phyloP scores from a whole-genome alignment of 2,888 invertebrate genomes.

The Meandrusa payeni region DNA sequence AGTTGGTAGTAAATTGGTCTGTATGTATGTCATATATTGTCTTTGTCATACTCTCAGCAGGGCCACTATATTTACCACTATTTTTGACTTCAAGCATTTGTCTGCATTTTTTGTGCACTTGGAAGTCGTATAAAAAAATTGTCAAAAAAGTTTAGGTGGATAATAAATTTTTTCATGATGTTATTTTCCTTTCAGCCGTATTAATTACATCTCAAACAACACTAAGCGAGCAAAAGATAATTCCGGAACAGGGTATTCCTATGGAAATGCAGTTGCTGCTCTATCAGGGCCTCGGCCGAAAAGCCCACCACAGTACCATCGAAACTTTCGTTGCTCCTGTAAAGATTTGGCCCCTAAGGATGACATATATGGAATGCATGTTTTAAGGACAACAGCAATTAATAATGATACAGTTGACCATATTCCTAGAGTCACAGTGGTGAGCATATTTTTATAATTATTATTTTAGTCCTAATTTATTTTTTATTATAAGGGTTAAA shows the following conservation, averaged over 20 bases:
- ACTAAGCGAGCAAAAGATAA: conserved; percentile 70
- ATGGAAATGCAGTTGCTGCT: conserved; percentile 60
- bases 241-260: conserved; percentile 65
- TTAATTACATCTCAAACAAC: conserved; percentile 48
- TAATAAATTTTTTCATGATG: background rate
- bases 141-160: too few species aligned
- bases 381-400: conserved; percentile 65
- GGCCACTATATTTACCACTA: too few species aligned
- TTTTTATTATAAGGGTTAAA: too few species aligned
- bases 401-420: conserved; percentile 52
- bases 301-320: conserved; percentile 37
- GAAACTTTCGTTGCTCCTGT: conserved; percentile 42
- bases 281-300: conserved; percentile 39
- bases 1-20: too few species aligned
- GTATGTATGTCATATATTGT: too few species aligned
- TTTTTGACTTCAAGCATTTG: too few species aligned
- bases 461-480: too few species aligned
- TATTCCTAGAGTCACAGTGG: conserved; percentile 45
- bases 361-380: conserved; percentile 47
- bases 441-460: conserved; percentile 46
- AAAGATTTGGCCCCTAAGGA: conserved; percentile 48
- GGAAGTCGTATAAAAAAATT: too few species aligned
- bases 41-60: too few species aligned
- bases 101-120: too few species aligned
- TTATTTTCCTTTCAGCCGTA: conserved; percentile 45